Conservation (phyloP, 1,140 invertebrate genomes). For the Globodera rostochiensis region DNA sequence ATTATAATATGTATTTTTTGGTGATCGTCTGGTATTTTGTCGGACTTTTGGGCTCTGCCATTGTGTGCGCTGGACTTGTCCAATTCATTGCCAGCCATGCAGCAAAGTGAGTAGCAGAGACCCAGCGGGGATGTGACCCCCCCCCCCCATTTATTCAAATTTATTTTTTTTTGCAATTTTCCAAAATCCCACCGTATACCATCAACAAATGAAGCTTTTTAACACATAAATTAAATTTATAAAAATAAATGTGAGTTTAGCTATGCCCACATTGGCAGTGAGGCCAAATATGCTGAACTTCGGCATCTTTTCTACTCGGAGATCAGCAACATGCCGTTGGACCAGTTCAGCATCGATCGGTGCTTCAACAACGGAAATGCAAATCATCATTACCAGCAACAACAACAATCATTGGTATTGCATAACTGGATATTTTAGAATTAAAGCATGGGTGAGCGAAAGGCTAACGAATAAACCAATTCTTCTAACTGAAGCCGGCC, state of each 20-base stretch:
- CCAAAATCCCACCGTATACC: no score
- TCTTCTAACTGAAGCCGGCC: neutral
- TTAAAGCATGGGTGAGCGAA: no score
- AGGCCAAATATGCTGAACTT: slow-evolving; percentile 47
- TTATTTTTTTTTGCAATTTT: slow-evolving; percentile 73
- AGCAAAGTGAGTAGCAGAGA: slow-evolving; percentile 72
- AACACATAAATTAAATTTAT: no score
- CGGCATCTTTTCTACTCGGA: slow-evolving; percentile 40
- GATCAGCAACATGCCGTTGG: neutral
- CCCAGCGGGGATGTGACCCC: slow-evolving; percentile 63
- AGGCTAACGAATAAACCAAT: no score
- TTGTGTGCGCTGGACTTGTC: slow-evolving; percentile 67
- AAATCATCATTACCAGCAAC: neutral
- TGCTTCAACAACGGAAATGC: neutral
- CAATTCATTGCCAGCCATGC: slow-evolving; percentile 92
- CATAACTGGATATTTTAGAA: no score
- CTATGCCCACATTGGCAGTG: slow-evolving; percentile 37
- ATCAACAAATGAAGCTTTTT: no score
- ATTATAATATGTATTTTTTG: neutral
- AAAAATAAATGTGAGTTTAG: slow-evolving; percentile 8
- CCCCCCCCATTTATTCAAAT: no score
- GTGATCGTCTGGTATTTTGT: slow-evolving; percentile 54
- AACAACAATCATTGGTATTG: neutral
- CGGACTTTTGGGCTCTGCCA: slow-evolving; percentile 51
- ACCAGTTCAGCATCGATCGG: slow-evolving; percentile 5